Evolutionary conservation across 1,140 invertebrate species (phyloP), one percentile per base, ranked within the genome.

Genomic region (Solenopsis fugax): DNA sequence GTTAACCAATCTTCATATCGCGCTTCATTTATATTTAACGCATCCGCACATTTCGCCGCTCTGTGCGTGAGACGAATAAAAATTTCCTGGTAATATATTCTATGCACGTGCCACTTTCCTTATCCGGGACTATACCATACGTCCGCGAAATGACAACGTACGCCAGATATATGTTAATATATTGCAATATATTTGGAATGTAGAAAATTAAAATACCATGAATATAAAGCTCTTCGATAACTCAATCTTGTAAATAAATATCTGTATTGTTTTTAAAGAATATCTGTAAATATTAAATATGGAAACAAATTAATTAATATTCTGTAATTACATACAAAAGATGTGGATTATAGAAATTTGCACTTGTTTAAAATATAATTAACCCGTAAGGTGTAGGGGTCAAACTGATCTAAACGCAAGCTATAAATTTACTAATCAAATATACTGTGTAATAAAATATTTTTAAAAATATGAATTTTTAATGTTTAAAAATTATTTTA

Each of bases 1-100:
- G 75, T 89, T 82, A 87, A 71, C 69, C 76, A 76, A 73, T 64
- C 86, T 34, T 69, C 60, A 65, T 87, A 71, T 87, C 77, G 77
- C 24, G 21, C 52, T 85, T 85, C 69, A 75, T 84, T 84, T 84
- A 84, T 84, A 84, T 84, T 84, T 84, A 84, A 84, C 56, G 29
- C 56, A 60, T 75, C 54, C 80, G 37, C 80, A 82, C 65, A 37
- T 72, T 72, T 82, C 45, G 78, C 80, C 48, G 54, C n/a, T 18
- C 34, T 12, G 37, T 60, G 54, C 69, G 80, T 84, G 80, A 13
- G 54, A 50, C 18, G 80, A 84, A 84, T 84, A 75, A 84, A 58
- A 84, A 84, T 84, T 60, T 21, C 13, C 24, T 45, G 13, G 6
- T 24, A 54, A 78, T 58, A 60, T 62, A 84, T 60, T 75, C 71